phyloP scores from a whole-genome alignment of 2,797 vertebrate species.

The Karalla daura region DNA sequence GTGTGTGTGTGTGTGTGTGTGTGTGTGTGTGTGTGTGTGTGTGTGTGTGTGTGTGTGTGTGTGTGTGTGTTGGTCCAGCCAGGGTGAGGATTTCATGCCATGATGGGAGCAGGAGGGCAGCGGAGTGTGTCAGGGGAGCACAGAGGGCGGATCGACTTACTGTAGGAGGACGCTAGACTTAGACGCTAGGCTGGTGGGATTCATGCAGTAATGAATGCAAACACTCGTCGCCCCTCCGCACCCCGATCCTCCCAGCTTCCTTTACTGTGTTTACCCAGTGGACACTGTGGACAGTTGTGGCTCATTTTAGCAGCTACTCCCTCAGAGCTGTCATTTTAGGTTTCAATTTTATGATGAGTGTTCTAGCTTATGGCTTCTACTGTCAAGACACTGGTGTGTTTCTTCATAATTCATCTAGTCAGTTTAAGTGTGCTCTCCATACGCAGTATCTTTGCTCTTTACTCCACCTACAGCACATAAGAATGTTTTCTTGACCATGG shows the following conservation, averaged over 20 bases:
- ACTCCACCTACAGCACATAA: background rate
- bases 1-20: too few relatives aligned
- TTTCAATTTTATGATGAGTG: conserved; percentile 21
- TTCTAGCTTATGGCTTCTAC: background rate
- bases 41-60: too few relatives aligned
- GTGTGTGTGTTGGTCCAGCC: conserved; percentile 11
- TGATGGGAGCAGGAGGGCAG: conserved; percentile 24
- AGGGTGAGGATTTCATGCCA: conserved; percentile 26
- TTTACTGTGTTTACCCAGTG: conserved; percentile 30
- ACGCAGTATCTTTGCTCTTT: background rate
- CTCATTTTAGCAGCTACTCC: conserved; percentile 24
- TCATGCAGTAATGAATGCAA: conserved; percentile 53
- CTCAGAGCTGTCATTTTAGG: conserved; percentile 7
- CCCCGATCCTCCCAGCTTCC: conserved; percentile 38
- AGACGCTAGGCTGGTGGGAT: conserved; percentile 37
- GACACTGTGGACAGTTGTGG: conserved; percentile 19
- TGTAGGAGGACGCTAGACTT: conserved; percentile 5
- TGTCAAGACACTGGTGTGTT: background rate
- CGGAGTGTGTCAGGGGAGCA: conserved; percentile 17
- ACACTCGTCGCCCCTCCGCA: conserved; percentile 34
- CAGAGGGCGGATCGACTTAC: conserved; percentile 51
- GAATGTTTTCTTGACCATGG: background rate
- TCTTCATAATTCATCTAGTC: background rate
- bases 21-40: too few relatives aligned
- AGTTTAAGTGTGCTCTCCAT: background rate